Evolutionary conservation across 2,888 invertebrate species (phyloP), one percentile per base, ranked within the genome.

Genomic region (Brachyopa scutellaris): DNA sequence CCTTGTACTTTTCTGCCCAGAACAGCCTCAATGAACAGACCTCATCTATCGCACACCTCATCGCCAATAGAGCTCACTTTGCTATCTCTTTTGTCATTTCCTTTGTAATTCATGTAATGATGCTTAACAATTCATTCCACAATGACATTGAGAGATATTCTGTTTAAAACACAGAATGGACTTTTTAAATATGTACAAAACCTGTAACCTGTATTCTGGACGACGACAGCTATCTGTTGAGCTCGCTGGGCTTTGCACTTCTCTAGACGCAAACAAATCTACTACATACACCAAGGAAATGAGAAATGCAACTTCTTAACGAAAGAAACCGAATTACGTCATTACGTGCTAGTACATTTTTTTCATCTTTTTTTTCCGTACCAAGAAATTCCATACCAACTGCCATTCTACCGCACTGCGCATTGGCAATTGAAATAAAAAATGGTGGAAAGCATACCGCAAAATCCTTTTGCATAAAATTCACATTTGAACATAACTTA

Each of bases 391-490:
- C 64, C 66, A 76, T 55, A 55, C 31, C 57, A 67, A 67, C 49
- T 59, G 42, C 59, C 59, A 76, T 59, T 64, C 42, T 53, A 59
- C 67, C 72, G 73, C 67, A 73, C 79, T 79, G 79, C 79, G 79
- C 73, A 79, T 73, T 47, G 53, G 38, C 78, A 72, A 40, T 33
- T 62, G 45, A 62, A 55, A 47, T 29, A 31, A 64, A 78, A 72
- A 72, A 72, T 78, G 72, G 72, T 57, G 51, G 42, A 78, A 31
- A 15, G 38, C 38, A 64, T 64, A 53, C 62, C 70, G 69, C 49
- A 64, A 33, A 57, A 31, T 11, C 15, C 31, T 40, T 62, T 31
- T 3, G 7, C 19, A 51, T 8, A 42, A 61, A 59, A n/a, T 29
- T 17, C 8, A 2, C 8, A 40, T 13, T 49, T 5, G 2, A 51